These are phyloP conservation scores for Cottoperca gobio DNA, from an alignment of 2,797 vertebrate species.

Conservation along the genomic window DNA sequence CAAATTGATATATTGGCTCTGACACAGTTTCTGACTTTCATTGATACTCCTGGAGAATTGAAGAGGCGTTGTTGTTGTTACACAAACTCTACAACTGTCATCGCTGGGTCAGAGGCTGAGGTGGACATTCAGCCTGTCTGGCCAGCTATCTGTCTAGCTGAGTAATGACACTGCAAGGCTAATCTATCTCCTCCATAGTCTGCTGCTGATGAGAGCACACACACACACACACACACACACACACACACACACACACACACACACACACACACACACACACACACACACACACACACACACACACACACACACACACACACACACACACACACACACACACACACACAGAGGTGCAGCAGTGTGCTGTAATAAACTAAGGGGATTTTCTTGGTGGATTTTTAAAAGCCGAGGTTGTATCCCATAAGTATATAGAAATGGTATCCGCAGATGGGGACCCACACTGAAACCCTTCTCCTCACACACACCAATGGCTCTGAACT, in stretches of 20 bases:
- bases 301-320: conserved; percentile 25
- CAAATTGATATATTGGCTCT: conserved; percentile 28
- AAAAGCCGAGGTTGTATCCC: not conserved
- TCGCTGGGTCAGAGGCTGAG: conserved; percentile 54
- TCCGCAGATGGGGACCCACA: conserved; percentile 2
- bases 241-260: conserved; percentile 28
- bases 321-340: conserved; percentile 28
- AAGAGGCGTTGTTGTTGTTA: conserved; percentile 50
- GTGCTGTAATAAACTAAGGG: not conserved
- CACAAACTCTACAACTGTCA: conserved; percentile 60
- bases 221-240: conserved; percentile 23
- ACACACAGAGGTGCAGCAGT: conserved; percentile 2
- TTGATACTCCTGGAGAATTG: conserved; percentile 50
- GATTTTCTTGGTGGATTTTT: not conserved
- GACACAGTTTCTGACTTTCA: conserved; percentile 40
- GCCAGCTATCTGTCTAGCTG: conserved; percentile 53
- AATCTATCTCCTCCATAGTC: conserved; percentile 64
- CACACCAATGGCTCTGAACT: conserved; percentile 11
- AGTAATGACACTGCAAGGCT: conserved; percentile 67
- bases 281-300: conserved; percentile 24
- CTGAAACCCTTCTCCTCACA: conserved; percentile 6
- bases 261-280: conserved; percentile 25
- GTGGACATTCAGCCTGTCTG: conserved; percentile 51
- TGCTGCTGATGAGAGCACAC: conserved; percentile 33
- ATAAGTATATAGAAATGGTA: conserved; percentile 7